Percentiles rank a stretch among this genome's conserved stretches.
Evolutionary conservation across 2,888 invertebrate genomes (phyloP).

Genomic region (Hirtodrosophila cameraria): DNA sequence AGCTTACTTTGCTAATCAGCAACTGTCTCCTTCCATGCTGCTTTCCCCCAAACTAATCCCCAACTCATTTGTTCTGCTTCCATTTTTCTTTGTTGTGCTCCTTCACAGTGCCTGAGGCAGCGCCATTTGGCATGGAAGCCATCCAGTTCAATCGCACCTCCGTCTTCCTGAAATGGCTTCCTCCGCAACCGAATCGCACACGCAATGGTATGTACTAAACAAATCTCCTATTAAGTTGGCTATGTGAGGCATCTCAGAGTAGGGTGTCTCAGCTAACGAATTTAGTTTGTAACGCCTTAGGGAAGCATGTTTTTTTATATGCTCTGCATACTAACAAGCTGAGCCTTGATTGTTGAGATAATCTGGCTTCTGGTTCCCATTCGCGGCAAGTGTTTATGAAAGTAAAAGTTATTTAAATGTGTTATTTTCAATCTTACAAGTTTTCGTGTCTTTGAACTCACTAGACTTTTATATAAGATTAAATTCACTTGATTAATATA

Average conservation of each 20-base stretch:
- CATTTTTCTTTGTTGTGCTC: slow-evolving; percentile 72
- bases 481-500: no score
- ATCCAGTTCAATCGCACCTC: slow-evolving; percentile 92
- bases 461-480: no score
- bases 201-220: slow-evolving; percentile 88
- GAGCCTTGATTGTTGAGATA: no score
- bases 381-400: no score
- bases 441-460: no score
- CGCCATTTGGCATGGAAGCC: slow-evolving; percentile 93
- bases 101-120: slow-evolving; percentile 90
- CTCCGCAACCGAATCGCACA: slow-evolving; percentile 88
- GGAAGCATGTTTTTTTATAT: no score
- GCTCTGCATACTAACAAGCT: no score
- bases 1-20: slow-evolving; percentile 24
- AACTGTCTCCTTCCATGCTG: slow-evolving; percentile 2
- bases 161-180: slow-evolving; percentile 93
- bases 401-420: no score
- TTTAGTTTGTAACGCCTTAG: background rate
- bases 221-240: slow-evolving; percentile 16
- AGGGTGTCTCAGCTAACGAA: background rate
- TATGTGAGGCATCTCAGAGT: background rate
- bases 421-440: no score
- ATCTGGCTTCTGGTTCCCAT: no score
- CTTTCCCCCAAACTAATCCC: slow-evolving; percentile 34
- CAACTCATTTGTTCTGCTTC: slow-evolving; percentile 6